Conservation (phyloP, 2,113 vertebrate genomes). For the Bettongia penicillata region DNA sequence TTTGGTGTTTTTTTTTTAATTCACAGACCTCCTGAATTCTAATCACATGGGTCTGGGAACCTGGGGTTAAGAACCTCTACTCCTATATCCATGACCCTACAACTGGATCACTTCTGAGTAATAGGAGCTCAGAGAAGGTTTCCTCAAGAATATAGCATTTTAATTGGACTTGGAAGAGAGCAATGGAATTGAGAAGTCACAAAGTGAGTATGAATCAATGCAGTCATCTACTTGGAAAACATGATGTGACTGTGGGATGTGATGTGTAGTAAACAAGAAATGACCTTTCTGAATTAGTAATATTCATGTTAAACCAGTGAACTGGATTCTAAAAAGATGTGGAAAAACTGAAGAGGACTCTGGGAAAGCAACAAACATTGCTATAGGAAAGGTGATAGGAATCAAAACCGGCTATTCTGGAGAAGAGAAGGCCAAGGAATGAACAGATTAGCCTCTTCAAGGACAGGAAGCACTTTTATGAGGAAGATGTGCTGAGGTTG, state of each 20-base stretch:
- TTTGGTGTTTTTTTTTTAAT: not conserved
- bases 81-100: no score
- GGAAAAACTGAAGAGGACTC: not conserved
- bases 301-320: not conserved
- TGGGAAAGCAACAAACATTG: not conserved
- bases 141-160: no score
- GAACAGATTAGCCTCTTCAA: not conserved
- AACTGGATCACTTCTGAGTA: no score
- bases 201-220: not conserved
- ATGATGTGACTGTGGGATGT: not conserved
- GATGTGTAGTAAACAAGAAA: not conserved
- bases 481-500: not conserved
- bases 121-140: no score
- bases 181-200: not conserved
- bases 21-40: not conserved
- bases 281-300: not conserved
- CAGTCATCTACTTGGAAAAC: not conserved
- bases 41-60: not conserved
- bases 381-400: not conserved
- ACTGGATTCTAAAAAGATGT: not conserved
- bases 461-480: not conserved
- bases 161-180: not conserved
- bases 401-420: not conserved
- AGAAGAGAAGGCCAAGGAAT: not conserved
- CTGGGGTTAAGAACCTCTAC: no score